Evolutionary conservation across 35 echinoderm and acorn worm genomes (phyloP).

Genomic region (Strongylocentrotus purpuratus): DNA sequence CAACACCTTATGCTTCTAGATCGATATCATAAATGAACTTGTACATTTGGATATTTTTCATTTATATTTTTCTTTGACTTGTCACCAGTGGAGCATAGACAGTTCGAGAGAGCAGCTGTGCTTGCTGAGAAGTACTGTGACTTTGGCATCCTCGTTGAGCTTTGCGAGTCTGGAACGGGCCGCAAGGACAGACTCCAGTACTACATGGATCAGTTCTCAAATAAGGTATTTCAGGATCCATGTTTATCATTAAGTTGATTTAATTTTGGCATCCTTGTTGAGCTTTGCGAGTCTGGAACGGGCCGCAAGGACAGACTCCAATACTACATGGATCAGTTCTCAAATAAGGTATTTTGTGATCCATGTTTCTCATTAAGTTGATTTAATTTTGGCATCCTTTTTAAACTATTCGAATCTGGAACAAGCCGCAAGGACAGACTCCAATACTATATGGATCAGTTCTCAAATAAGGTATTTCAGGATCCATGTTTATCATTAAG

Average conservation of each 20-base stretch:
- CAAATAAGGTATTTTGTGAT: constrained; percentile 60
- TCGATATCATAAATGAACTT: too few species aligned
- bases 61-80: background rate
- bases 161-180: constrained; percentile 73
- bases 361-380: background rate
- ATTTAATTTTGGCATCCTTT: constrained; percentile 84
- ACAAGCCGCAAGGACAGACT: constrained; percentile 69
- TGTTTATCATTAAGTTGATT: background rate
- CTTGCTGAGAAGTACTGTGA: constrained; percentile 97
- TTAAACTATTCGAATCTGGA: constrained; percentile 73
- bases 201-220: constrained; percentile 92
- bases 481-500: background rate
- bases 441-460: constrained; percentile 93
- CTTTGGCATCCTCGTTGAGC: constrained; percentile 79
- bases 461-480: constrained; percentile 69
- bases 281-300: constrained; percentile 73
- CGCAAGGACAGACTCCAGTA: constrained; percentile 75
- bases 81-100: constrained; percentile 79
- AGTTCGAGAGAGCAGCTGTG: constrained; percentile 83
- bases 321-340: constrained; percentile 92
- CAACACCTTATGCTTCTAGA: too few species aligned
- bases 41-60: too few species aligned
- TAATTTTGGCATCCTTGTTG: constrained; percentile 86
- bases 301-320: constrained; percentile 76
- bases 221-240: constrained; percentile 56